Evolutionary conservation across 2,797 vertebrate species (phyloP).

Genomic region (Coendou prehensilis): DNA sequence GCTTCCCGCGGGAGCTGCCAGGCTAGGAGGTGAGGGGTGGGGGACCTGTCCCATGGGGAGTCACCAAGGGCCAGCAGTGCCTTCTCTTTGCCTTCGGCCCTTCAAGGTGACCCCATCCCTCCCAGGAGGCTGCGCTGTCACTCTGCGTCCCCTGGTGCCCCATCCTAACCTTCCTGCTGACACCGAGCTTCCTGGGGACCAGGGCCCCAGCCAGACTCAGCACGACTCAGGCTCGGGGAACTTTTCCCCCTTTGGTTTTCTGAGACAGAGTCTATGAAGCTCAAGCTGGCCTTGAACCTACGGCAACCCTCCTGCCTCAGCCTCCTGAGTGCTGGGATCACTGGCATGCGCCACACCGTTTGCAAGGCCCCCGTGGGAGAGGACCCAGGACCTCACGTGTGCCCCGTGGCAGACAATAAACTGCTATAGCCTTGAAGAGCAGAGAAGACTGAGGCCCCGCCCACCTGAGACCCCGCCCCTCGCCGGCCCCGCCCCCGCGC

Average conservation of each 20-base stretch:
- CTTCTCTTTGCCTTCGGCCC: not conserved
- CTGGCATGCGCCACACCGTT: not conserved
- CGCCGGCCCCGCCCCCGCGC: not conserved
- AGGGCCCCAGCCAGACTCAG: not conserved
- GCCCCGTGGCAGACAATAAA: not conserved
- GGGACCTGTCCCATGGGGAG: not conserved
- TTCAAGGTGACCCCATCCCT: not conserved
- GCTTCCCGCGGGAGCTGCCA: not conserved
- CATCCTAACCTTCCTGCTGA: not conserved
- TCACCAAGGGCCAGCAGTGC: not conserved
- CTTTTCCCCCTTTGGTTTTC: not conserved
- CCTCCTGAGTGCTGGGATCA: not conserved
- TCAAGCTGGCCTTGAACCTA: not conserved
- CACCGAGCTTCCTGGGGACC: not conserved
- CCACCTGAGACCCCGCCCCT: not conserved
- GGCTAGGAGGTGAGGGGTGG: not conserved
- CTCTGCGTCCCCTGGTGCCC: not conserved
- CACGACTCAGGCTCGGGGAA: not conserved
- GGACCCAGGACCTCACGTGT: accelerated
- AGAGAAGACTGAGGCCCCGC: not conserved
- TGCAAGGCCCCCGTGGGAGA: accelerated
- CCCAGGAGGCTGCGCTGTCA: not conserved
- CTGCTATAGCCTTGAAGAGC: too few relatives aligned
- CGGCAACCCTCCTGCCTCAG: not conserved
- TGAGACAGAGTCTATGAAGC: not conserved